Evolutionary conservation across 2,888 invertebrate species (phyloP).

Genomic region (Cataglyphis rosenhaueri): DNA sequence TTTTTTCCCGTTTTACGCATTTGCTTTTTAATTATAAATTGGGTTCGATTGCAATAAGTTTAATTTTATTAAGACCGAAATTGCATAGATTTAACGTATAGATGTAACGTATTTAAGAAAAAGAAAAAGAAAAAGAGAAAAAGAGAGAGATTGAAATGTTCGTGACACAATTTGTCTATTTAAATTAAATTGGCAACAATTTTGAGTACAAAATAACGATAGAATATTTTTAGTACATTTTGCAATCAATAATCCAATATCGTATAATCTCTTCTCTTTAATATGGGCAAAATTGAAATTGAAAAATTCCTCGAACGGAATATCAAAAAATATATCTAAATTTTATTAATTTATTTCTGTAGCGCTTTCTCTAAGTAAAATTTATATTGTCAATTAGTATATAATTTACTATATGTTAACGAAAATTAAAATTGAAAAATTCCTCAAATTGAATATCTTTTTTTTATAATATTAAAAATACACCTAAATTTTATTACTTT

Average conservation of each 20-base stretch:
- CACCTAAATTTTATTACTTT: no score
- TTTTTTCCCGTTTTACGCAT: not conserved
- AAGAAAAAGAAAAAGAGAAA: not conserved
- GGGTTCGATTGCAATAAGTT: not conserved
- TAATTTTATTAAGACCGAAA: not conserved
- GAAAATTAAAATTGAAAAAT: not conserved
- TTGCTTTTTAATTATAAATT: not conserved
- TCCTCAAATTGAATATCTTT: no score
- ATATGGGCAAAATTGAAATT: not conserved
- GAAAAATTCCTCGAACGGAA: not conserved
- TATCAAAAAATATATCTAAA: not conserved
- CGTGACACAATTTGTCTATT: constrained; percentile 5
- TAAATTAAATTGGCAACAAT: constrained; percentile 21
- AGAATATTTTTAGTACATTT: not conserved
- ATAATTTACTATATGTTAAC: not conserved
- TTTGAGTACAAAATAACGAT: not conserved
- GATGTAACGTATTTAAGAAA: no score
- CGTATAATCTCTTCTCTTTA: not conserved
- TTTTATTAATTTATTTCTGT: not conserved
- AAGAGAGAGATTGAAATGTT: constrained; percentile 10
- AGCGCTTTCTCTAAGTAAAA: not conserved
- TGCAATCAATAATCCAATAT: constrained; percentile 5
- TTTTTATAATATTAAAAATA: no score
- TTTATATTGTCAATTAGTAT: not conserved
- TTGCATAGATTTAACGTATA: not conserved